These are phyloP conservation scores for Lepidiolamprologus cunningtoni DNA, from an alignment of 2,113 vertebrate genomes.

Conservation along the genomic window DNA sequence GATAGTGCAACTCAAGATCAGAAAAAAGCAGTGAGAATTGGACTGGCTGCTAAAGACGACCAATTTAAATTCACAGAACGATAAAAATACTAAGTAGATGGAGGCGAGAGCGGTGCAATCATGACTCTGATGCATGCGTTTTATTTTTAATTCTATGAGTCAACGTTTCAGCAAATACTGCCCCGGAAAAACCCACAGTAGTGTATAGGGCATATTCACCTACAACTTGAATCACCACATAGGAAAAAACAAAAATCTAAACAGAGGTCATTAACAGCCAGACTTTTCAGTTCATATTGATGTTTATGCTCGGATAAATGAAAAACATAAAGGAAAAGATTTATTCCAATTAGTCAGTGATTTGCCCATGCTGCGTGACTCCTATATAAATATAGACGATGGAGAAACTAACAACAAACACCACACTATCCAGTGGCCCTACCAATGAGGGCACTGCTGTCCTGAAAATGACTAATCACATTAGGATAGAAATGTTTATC, in stretches of 20 bases:
- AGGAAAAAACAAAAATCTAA: neutral
- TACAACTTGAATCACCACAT: neutral
- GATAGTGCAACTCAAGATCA: neutral
- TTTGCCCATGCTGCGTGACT: neutral
- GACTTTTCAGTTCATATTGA: neutral
- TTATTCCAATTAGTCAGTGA: neutral
- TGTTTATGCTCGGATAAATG: neutral
- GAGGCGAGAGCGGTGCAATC: neutral
- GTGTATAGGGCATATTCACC: neutral
- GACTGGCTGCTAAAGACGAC: neutral
- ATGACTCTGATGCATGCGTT: neutral
- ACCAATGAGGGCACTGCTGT: neutral
- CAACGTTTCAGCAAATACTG: neutral
- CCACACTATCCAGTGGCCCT: neutral
- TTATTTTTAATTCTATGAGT: slow-evolving; percentile 30
- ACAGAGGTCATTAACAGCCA: neutral
- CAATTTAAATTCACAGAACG: neutral
- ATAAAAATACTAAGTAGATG: neutral
- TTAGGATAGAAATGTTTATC: neutral
- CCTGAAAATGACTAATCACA: neutral
- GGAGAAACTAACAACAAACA: neutral
- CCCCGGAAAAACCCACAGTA: neutral
- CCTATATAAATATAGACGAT: neutral
- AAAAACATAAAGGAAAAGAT: neutral
- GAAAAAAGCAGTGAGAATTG: neutral